These are phyloP conservation scores for Erebia ligea DNA, from an alignment of 2,888 invertebrate genomes.

Conservation along the genomic window DNA sequence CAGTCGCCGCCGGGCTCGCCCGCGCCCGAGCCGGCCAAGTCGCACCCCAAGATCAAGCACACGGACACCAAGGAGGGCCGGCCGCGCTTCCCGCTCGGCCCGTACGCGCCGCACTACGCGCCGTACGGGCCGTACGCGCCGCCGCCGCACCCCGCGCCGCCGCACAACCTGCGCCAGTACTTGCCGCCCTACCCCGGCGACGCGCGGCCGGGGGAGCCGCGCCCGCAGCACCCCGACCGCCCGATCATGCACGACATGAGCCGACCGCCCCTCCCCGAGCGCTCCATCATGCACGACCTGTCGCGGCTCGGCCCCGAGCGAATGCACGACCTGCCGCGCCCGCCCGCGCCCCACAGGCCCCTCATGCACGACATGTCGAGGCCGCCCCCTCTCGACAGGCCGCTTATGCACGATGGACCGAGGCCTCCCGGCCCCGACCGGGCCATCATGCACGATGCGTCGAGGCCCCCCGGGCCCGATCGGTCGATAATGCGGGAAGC, in stretches of 20 bases:
- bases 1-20: conserved; percentile 63
- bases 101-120: conserved; percentile 77
- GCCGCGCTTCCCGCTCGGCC: conserved; percentile 72
- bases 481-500: conserved; percentile 29
- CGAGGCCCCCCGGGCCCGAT: conserved; percentile 26
- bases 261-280: conserved; percentile 26
- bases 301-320: conserved; percentile 30
- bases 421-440: conserved; percentile 23
- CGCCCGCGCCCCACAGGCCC: conserved; percentile 20
- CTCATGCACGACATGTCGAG: conserved; percentile 27
- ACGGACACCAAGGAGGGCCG: conserved; percentile 75
- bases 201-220: conserved; percentile 18
- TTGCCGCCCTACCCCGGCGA: conserved; percentile 27
- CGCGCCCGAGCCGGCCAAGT: conserved; percentile 59
- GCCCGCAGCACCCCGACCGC: conserved; percentile 25
- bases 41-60: conserved; percentile 73
- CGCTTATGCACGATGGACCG: conserved; percentile 22
- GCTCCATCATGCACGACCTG: conserved; percentile 33
- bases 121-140: conserved; percentile 77
- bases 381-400: conserved; percentile 20
- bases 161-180: conserved; percentile 37
- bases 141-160: conserved; percentile 52
- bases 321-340: conserved; percentile 23
- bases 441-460: conserved; percentile 38
- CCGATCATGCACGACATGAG: conserved; percentile 29